Percentiles rank a stretch among this genome's conserved stretches.
phyloP scores from a whole-genome alignment of 2,888 invertebrate species.

The Metopia argyrocephala region DNA sequence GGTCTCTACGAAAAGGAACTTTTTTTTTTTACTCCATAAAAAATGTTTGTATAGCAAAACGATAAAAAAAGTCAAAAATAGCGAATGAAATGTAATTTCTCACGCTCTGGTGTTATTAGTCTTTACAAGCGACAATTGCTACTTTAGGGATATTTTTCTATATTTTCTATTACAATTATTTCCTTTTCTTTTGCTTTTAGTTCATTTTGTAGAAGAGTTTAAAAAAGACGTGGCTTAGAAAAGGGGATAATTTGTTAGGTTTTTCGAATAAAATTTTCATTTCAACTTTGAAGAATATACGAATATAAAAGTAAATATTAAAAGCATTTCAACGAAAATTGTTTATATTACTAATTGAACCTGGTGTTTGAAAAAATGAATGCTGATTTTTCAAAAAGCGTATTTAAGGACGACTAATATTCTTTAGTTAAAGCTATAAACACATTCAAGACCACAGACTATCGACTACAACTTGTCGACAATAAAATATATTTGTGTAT shows the following conservation, averaged over 20 bases:
- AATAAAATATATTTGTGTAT: too few species aligned
- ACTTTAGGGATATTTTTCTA: slow-evolving; percentile 57
- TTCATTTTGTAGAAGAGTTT: slow-evolving; percentile 24
- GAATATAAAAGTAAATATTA: too few species aligned
- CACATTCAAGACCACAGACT: too few species aligned
- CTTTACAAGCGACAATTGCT: slow-evolving; percentile 62
- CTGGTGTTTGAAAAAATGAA: too few species aligned
- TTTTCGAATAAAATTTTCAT: too few species aligned
- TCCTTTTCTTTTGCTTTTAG: slow-evolving; percentile 37
- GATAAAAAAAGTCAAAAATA: not conserved
- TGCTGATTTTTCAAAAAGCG: too few species aligned
- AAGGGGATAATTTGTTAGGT: not conserved
- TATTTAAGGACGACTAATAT: too few species aligned
- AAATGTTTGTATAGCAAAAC: not conserved
- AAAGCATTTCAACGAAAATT: too few species aligned
- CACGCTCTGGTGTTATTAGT: slow-evolving; percentile 62
- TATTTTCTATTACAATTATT: slow-evolving; percentile 57
- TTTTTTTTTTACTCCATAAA: slow-evolving; percentile 15
- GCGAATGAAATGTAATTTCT: slow-evolving; percentile 49
- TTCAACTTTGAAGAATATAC: too few species aligned
- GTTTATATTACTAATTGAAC: too few species aligned
- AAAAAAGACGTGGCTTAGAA: slow-evolving; percentile 17
- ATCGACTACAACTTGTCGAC: too few species aligned
- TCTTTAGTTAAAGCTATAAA: too few species aligned
- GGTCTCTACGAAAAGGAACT: slow-evolving; percentile 44